These are phyloP conservation scores for Laupala kohalensis DNA, from an alignment of 1,140 invertebrate genomes.

Conservation along the genomic window DNA sequence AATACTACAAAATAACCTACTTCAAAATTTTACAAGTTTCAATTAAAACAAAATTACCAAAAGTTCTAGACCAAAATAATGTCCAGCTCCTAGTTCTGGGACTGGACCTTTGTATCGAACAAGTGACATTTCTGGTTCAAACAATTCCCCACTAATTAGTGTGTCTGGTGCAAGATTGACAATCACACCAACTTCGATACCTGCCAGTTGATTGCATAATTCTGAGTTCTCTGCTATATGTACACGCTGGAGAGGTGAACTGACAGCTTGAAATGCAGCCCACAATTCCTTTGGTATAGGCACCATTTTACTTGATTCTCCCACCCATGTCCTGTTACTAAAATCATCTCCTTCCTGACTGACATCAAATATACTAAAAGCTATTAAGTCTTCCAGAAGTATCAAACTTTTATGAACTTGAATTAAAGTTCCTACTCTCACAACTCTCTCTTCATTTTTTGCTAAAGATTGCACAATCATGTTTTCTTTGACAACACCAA, in stretches of 20 bases:
- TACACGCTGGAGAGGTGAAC: constrained; percentile 32
- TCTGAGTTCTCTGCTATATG: constrained; percentile 30
- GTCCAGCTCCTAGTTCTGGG: constrained; percentile 32
- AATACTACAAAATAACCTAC: not conserved
- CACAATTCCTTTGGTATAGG: constrained; percentile 29
- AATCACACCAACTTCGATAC: constrained; percentile 23
- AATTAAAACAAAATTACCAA: constrained; percentile 30
- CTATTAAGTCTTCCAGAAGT: not conserved
- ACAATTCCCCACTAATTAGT: not conserved
- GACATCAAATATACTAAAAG: not conserved
- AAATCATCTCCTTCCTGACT: not conserved
- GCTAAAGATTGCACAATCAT: not conserved
- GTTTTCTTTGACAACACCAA: not conserved
- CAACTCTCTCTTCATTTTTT: not conserved
- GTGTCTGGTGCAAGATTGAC: constrained; percentile 24
- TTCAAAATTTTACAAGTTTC: not conserved
- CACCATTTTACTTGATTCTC: constrained; percentile 20
- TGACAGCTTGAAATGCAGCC: constrained; percentile 33
- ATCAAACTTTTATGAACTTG: not conserved
- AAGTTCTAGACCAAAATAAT: constrained; percentile 40
- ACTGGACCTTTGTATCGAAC: constrained; percentile 39
- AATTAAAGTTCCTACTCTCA: not conserved
- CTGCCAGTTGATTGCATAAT: constrained; percentile 30
- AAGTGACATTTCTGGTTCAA: constrained; percentile 17
- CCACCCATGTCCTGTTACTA: not conserved